Percentiles rank a stretch among this genome's conserved stretches.
Evolutionary conservation across 1,140 invertebrate genomes (phyloP).

Genomic region (Drosophila malerkotliana): DNA sequence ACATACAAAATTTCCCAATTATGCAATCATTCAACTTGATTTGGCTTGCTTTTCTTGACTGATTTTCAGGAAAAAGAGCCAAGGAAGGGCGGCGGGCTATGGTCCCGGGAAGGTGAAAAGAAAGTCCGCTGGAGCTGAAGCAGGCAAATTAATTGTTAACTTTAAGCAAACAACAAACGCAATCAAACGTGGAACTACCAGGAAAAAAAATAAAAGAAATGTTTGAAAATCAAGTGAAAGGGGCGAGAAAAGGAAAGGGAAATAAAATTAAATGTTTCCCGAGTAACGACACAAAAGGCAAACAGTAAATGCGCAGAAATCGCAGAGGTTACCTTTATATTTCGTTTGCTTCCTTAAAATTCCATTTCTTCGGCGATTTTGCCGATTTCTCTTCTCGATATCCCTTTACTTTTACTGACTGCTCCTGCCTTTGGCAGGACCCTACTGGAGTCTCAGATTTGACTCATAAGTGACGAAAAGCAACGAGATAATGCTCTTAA

Average conservation of each 20-base stretch:
- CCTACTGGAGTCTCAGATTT: constrained; percentile 44
- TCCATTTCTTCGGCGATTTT: constrained; percentile 1
- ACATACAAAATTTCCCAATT: constrained; percentile 57
- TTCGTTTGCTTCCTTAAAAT: constrained; percentile 11
- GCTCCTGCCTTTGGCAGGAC: constrained; percentile 38
- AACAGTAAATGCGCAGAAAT: constrained; percentile 56
- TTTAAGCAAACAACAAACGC: constrained; percentile 79
- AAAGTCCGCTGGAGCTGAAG: constrained; percentile 7
- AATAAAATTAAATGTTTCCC: constrained; percentile 54
- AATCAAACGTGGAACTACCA: constrained; percentile 70
- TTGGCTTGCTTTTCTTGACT: constrained; percentile 69
- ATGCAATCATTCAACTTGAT: constrained; percentile 63
- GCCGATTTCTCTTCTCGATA: constrained; percentile 9
- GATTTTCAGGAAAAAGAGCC: constrained; percentile 47
- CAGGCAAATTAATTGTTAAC: constrained; percentile 78
- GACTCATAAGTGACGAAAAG: constrained; percentile 33
- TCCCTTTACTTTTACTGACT: not conserved
- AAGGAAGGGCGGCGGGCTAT: no score
- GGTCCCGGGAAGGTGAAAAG: not conserved
- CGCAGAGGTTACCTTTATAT: constrained; percentile 47
- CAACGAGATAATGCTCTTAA: not conserved
- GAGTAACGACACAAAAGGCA: constrained; percentile 54
- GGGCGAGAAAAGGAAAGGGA: constrained; percentile 4
- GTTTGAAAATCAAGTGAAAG: not conserved
- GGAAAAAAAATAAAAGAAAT: not conserved